Conservation (phyloP, 2,113 vertebrate species). For the Pholis gunnellus region DNA sequence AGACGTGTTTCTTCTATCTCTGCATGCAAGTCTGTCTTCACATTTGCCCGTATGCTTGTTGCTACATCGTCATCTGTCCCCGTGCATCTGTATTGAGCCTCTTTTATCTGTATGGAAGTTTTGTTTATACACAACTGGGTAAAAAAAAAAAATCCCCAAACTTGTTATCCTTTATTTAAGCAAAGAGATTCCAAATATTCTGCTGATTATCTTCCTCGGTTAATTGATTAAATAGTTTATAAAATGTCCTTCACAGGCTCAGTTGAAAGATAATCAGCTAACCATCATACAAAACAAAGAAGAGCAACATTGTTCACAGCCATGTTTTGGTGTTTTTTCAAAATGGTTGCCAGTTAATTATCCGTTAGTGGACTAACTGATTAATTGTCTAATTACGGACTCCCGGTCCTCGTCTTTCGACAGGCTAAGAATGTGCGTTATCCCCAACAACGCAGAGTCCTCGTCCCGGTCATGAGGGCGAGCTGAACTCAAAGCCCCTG, state of each 20-base stretch:
- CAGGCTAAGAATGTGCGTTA: neutral
- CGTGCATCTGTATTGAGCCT: neutral
- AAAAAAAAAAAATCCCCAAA: neutral
- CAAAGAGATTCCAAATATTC: neutral
- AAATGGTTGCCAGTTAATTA: neutral
- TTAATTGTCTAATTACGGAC: neutral
- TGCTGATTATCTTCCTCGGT: neutral
- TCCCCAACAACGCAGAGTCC: neutral
- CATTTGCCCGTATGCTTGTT: neutral
- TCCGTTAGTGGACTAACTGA: neutral
- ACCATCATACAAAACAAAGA: neutral
- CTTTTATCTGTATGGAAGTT: neutral
- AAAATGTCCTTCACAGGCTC: neutral
- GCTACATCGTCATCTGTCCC: neutral
- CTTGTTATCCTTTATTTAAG: neutral
- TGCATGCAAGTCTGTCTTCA: neutral
- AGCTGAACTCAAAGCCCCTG: constrained; percentile 58
- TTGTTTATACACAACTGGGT: neutral
- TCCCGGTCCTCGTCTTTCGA: neutral
- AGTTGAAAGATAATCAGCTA: neutral
- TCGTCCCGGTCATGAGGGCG: neutral
- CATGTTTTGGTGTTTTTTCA: too few relatives aligned
- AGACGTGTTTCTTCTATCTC: constrained; percentile 1
- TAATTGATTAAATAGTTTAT: neutral
- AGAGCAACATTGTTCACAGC: neutral